Percentiles rank a stretch among this genome's conserved stretches.
phyloP scores from a whole-genome alignment of 2,888 invertebrate genomes.

The Sclerodermus sp. region DNA sequence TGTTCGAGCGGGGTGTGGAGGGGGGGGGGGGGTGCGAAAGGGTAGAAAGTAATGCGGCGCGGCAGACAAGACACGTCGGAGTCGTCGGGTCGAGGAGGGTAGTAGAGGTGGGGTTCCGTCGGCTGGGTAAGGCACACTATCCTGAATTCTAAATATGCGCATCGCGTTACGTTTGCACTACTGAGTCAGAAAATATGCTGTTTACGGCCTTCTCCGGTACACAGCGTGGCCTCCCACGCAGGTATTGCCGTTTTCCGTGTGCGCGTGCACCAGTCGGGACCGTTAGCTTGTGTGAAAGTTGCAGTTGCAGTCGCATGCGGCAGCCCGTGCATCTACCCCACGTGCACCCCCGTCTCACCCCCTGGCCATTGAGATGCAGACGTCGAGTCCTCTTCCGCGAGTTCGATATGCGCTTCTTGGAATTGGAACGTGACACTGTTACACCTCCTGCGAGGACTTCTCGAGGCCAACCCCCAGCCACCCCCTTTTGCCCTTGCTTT shows the following conservation, averaged over 20 bases:
- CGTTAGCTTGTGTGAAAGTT: background rate
- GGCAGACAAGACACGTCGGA: too few relatives aligned
- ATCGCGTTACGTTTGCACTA: slow-evolving; percentile 41
- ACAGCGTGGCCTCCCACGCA: slow-evolving; percentile 2
- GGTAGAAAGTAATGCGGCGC: background rate
- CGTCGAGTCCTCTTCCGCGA: slow-evolving; percentile 6
- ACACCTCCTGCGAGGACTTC: too few relatives aligned
- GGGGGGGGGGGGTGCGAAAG: background rate
- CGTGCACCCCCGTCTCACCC: slow-evolving; percentile 4
- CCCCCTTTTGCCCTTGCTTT: too few relatives aligned
- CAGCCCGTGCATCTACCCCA: slow-evolving; percentile 6
- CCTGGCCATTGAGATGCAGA: slow-evolving; percentile 25
- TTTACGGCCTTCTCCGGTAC: slow-evolving; percentile 27
- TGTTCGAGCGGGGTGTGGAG: too few relatives aligned
- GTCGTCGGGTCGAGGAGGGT: too few relatives aligned
- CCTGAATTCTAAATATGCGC: slow-evolving; percentile 40
- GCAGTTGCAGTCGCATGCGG: background rate
- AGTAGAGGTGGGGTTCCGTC: too few relatives aligned
- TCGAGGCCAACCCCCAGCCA: too few relatives aligned
- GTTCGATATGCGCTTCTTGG: slow-evolving; percentile 10
- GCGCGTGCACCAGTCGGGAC: slow-evolving; percentile 9
- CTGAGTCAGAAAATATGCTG: slow-evolving; percentile 47
- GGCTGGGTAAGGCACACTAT: slow-evolving; percentile 12
- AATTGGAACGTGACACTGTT: slow-evolving; percentile 11
- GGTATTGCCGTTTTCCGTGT: background rate